Conservation (phyloP, 2,113 vertebrate species). For the Lota lota region DNA sequence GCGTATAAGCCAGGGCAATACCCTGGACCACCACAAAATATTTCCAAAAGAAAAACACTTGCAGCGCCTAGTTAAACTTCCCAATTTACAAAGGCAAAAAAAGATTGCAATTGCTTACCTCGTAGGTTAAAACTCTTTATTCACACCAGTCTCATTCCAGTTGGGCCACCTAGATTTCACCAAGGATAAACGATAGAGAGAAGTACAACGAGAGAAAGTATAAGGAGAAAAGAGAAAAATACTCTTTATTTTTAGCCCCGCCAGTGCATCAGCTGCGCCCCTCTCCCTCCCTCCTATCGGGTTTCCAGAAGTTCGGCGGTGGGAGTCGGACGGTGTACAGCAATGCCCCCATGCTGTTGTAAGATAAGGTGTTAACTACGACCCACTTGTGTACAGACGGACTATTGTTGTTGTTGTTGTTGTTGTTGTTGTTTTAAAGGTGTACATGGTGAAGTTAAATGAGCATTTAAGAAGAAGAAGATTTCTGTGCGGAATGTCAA, state of each 20-base stretch:
- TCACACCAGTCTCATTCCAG: background rate
- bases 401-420: no score
- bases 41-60: background rate
- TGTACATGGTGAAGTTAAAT: no score
- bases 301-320: background rate
- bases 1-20: background rate
- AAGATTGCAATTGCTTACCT: background rate
- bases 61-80: background rate
- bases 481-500: no score
- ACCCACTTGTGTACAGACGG: no score
- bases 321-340: no score
- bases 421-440: no score
- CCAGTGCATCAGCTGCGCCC: slow-evolving; percentile 79
- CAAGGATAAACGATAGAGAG: slow-evolving; percentile 25
- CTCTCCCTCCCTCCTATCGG: background rate
- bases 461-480: no score
- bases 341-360: no score
- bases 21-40: background rate
- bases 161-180: slow-evolving; percentile 39
- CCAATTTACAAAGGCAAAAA: background rate
- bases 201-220: slow-evolving; percentile 12
- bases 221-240: slow-evolving; percentile 42
- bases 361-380: no score
- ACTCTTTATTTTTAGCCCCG: slow-evolving; percentile 89
- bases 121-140: background rate